Evolutionary conservation across 2,113 vertebrate genomes (phyloP).

Genomic region (Nansenia antarctica): DNA sequence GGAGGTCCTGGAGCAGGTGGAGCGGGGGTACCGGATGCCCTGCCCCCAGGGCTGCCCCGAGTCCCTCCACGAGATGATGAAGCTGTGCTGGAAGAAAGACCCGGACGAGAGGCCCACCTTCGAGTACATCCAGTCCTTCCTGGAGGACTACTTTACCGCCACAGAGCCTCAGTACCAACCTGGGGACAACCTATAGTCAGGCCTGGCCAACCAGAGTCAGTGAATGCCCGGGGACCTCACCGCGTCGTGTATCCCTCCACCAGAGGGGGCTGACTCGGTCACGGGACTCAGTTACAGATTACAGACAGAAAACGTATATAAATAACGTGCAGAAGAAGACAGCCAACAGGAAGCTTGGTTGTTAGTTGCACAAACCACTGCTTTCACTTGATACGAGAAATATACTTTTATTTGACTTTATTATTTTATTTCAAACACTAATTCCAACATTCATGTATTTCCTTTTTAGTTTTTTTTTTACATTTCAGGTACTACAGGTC

Average conservation of each 20-base stretch:
- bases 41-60: slow-evolving; percentile 94
- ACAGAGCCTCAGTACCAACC: slow-evolving; percentile 98
- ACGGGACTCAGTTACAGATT: slow-evolving; percentile 4
- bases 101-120: slow-evolving; percentile 96
- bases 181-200: slow-evolving; percentile 91
- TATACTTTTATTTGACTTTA: slow-evolving; percentile 46
- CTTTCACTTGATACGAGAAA: slow-evolving; percentile 44
- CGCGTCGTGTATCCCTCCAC: slow-evolving; percentile 36
- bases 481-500: slow-evolving; percentile 46
- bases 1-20: slow-evolving; percentile 94
- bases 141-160: slow-evolving; percentile 97
- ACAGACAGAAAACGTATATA: background rate
- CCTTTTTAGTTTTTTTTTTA: slow-evolving; percentile 29
- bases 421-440: slow-evolving; percentile 30
- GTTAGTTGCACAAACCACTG: slow-evolving; percentile 82
- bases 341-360: slow-evolving; percentile 80
- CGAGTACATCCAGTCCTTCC: slow-evolving; percentile 94
- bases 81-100: slow-evolving; percentile 95
- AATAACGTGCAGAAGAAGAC: slow-evolving; percentile 64
- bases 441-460: slow-evolving; percentile 38
- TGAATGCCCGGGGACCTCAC: slow-evolving; percentile 28
- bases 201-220: slow-evolving; percentile 50
- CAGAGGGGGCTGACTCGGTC: slow-evolving; percentile 1
- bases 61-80: slow-evolving; percentile 95
- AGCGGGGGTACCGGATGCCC: slow-evolving; percentile 94